Conservation (phyloP, 2,888 invertebrate genomes). For the Drosophila affinis region DNA sequence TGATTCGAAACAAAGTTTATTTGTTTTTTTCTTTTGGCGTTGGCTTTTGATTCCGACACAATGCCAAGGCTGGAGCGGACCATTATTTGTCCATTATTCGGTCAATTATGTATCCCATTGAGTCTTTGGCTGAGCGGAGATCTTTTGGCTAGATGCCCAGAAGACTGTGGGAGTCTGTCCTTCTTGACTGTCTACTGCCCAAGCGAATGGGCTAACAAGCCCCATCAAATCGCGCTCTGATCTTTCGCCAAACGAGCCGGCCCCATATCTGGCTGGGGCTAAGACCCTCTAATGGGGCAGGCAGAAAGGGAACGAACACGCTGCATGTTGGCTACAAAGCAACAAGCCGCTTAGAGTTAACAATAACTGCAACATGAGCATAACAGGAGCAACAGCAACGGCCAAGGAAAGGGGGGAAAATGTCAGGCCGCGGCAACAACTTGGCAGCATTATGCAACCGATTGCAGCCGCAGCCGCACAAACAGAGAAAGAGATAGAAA, state of each 20-base stretch:
- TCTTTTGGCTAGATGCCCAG: slow-evolving; percentile 18
- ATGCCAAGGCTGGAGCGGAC: slow-evolving; percentile 62
- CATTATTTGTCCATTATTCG: slow-evolving; percentile 64
- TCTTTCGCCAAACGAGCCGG: not conserved
- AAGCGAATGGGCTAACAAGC: not conserved
- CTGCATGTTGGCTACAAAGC: slow-evolving; percentile 57
- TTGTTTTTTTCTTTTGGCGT: slow-evolving; percentile 34
- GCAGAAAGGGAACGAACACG: slow-evolving; percentile 59
- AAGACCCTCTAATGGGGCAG: slow-evolving; percentile 32
- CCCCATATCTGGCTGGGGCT: slow-evolving; percentile 24
- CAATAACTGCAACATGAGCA: slow-evolving; percentile 76
- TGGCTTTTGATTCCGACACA: slow-evolving; percentile 53
- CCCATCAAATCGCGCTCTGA: not conserved
- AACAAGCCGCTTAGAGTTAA: slow-evolving; percentile 57
- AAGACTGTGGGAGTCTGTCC: not conserved
- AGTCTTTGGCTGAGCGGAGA: slow-evolving; percentile 46
- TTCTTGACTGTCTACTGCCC: not conserved
- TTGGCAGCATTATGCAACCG: slow-evolving; percentile 67
- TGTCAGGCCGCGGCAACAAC: slow-evolving; percentile 71
- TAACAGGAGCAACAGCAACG: slow-evolving; percentile 36
- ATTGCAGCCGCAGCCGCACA: slow-evolving; percentile 62
- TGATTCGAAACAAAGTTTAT: slow-evolving; percentile 34
- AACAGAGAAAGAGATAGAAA: slow-evolving; percentile 19
- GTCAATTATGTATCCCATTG: slow-evolving; percentile 65
- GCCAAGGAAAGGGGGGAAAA: slow-evolving; percentile 39